These are phyloP conservation scores for Drosophila subsilvestris DNA, from an alignment of 2,888 invertebrate species.

Conservation along the genomic window DNA sequence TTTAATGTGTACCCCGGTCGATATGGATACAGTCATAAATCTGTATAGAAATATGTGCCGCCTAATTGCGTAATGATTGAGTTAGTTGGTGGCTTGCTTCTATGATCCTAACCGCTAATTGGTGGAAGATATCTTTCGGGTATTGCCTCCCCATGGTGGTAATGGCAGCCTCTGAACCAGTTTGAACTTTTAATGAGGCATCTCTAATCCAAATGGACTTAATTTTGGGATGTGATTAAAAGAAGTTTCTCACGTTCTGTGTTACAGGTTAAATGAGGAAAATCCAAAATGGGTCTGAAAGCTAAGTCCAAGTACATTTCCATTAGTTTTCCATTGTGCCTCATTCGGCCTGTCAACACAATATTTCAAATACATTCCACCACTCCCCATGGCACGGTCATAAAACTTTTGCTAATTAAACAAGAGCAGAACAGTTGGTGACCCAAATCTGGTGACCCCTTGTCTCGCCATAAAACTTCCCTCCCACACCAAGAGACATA, in stretches of 20 bases:
- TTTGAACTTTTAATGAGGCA: constrained; percentile 26
- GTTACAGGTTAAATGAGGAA: not conserved
- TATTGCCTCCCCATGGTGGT: constrained; percentile 59
- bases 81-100: constrained; percentile 60
- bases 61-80: constrained; percentile 76
- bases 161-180: constrained; percentile 25
- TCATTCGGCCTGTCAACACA: constrained; percentile 45
- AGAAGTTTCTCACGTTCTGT: constrained; percentile 49
- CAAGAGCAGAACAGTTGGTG: constrained; percentile 35
- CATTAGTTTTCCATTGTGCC: constrained; percentile 26
- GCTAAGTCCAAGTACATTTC: not conserved
- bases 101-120: constrained; percentile 74
- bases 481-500: constrained; percentile 13
- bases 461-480: constrained; percentile 29
- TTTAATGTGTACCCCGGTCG: constrained; percentile 62
- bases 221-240: not conserved
- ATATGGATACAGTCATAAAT: constrained; percentile 34
- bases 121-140: constrained; percentile 37
- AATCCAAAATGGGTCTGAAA: not conserved
- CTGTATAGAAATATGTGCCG: constrained; percentile 30
- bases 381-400: constrained; percentile 21
- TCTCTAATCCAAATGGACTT: constrained; percentile 12
- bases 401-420: constrained; percentile 66
- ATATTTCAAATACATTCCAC: constrained; percentile 11
- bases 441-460: constrained; percentile 33